phyloP scores from a whole-genome alignment of 2,113 vertebrate species.

The Hippocampus mohnikei region DNA sequence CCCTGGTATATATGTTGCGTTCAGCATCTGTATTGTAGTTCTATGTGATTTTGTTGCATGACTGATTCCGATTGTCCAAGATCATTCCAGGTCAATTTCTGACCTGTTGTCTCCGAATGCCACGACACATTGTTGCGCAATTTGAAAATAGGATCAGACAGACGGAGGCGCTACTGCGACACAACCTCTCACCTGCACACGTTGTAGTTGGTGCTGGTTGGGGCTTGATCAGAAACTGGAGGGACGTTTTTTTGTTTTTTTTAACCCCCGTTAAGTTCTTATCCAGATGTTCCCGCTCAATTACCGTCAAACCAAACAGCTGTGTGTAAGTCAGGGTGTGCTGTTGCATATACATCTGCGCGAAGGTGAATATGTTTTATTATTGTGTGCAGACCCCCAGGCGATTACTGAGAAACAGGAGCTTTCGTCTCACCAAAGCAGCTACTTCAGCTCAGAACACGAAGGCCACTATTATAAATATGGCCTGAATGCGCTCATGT shows the following conservation, averaged over 20 bases:
- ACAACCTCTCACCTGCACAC: not conserved
- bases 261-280: not conserved
- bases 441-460: conserved; percentile 15
- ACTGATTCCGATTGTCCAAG: not conserved
- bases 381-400: conserved; percentile 4
- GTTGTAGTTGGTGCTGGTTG: not conserved
- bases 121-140: not conserved
- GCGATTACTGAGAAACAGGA: conserved; percentile 10
- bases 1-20: too few species aligned
- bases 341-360: not conserved
- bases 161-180: not conserved
- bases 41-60: not conserved
- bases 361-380: conserved; percentile 14
- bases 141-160: not conserved
- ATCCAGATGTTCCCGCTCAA: conserved; percentile 26
- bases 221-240: not conserved
- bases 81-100: not conserved
- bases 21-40: too few species aligned
- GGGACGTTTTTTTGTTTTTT: not conserved
- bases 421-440: conserved; percentile 3
- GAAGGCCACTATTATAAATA: conserved; percentile 15
- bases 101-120: not conserved
- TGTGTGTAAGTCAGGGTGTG: conserved; percentile 10
- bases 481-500: conserved; percentile 3
- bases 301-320: conserved; percentile 25